Percentiles rank a stretch among this genome's conserved stretches.
Conservation (phyloP, 64 coral and sea anemone genomes). For the Actinia tenebrosa region DNA sequence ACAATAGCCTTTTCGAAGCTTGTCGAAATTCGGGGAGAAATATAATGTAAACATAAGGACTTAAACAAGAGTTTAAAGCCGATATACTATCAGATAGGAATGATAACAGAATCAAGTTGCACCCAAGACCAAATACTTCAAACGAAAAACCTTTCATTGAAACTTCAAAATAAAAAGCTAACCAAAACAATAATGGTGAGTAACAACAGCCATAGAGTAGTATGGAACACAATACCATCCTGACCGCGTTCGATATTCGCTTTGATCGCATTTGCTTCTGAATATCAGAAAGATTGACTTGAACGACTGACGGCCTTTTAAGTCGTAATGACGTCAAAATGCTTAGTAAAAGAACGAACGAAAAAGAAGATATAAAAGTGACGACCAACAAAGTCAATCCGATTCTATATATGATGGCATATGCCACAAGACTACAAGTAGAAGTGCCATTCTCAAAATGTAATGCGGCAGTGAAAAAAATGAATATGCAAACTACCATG, state of each 20-base stretch:
- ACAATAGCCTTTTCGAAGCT: background rate
- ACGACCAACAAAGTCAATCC: fast-evolving
- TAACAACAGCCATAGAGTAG: background rate
- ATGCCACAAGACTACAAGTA: background rate
- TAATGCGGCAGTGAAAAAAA: background rate
- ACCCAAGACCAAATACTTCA: background rate
- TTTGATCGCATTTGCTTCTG: background rate
- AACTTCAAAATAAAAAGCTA: background rate
- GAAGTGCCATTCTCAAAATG: background rate
- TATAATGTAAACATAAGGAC: background rate
- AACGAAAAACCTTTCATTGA: background rate
- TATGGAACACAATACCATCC: background rate
- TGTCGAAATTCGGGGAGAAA: background rate
- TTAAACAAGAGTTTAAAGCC: background rate
- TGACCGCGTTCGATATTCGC: background rate
- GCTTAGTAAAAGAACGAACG: background rate
- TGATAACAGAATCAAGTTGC: background rate
- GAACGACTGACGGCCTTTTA: background rate
- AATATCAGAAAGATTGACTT: background rate
- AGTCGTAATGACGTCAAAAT: background rate
- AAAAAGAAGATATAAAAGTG: background rate
- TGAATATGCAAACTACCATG: background rate
- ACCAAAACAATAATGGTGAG: background rate
- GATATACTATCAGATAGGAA: too few species aligned
- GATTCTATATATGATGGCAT: background rate